Percentiles rank a stretch among this genome's conserved stretches.
Evolutionary conservation across 2,113 vertebrate genomes (phyloP).

Genomic region (Manacus vitellinus): DNA sequence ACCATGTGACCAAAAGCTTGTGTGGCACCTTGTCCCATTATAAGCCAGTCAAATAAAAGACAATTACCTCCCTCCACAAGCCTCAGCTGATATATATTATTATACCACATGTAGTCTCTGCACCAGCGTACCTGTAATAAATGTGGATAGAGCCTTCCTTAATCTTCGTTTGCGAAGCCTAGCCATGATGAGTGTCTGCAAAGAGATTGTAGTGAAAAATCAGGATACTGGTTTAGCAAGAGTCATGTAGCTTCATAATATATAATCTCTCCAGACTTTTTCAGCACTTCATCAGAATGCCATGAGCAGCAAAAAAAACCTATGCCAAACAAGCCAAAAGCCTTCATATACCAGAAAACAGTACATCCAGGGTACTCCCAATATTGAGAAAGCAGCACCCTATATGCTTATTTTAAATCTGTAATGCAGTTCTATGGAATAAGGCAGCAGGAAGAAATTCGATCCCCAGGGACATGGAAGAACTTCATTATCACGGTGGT

Average conservation of each 20-base stretch:
- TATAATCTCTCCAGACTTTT: not conserved
- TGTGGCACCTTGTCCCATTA: not conserved
- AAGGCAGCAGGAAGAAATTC: not conserved
- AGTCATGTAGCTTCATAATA: not conserved
- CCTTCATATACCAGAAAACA: not conserved
- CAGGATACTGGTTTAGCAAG: not conserved
- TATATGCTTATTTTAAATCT: not conserved
- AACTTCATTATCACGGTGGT: not conserved
- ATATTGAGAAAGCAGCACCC: not conserved
- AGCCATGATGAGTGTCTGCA: not conserved
- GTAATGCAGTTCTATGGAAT: not conserved
- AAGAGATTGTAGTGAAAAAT: not conserved
- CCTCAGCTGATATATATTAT: not conserved
- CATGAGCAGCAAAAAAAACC: not conserved
- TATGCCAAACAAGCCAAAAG: not conserved
- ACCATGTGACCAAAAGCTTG: not conserved
- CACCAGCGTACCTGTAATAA: not conserved
- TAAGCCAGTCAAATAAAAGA: constrained; percentile 8
- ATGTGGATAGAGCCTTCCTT: no score
- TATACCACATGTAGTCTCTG: not conserved
- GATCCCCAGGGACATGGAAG: not conserved
- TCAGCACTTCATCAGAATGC: not conserved
- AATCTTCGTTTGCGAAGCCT: no score
- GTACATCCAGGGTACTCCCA: not conserved
- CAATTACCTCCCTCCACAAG: not conserved